Base-by-base conservation (phyloP, 2,888 invertebrate species). In the Ptychoptera albimana region DNA sequence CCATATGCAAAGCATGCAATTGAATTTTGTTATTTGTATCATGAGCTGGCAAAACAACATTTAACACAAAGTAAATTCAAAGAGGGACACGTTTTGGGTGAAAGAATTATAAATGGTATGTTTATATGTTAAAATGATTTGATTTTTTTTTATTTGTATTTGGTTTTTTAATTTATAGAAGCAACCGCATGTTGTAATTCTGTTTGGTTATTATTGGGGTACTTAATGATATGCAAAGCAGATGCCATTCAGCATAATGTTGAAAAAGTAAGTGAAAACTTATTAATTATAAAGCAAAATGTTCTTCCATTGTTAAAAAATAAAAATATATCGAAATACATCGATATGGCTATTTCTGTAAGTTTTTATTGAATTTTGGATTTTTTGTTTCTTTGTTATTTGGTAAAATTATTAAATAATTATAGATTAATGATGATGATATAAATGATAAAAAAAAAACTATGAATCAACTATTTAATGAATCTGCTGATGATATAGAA, bases 201-300 rank as follows among this genome's bases (percentile, higher is more conserved):
- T 4, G 50, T 60, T 10, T 61, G 61, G 61, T 50, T 53, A 15
- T 58, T 61, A 12, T 48, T 60, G 1, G 52, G 56, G 39, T 50
- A 53, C 2, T 53, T 61, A 52, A 11, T 57, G 9, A 51, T 55
- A 44, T 56, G 56, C 23, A 60, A 60, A 41, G 54, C 60, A 2
- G 56, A 61, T 45, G 58, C 60, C 0, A 50, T 57, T 1, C 52
- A 60, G 2, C 55, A 55, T 37, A 60, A 60, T 45, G 54, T 55
- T 14, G 61, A 61, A 42, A 57, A 56, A 1, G 54, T 55, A 43
- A 52, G 53, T n/a, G 58, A 59, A 5, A 54, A 53, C 0, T 49
- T 61, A 2, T 53, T 54, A 2, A 50, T 48, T 7, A 58, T 59
- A n/a, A 50, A 48, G 11, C 16, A 13, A 0, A 48, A 60, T 41